Conservation (phyloP, 2,797 vertebrate species). For the Sylvilagus floridanus region DNA sequence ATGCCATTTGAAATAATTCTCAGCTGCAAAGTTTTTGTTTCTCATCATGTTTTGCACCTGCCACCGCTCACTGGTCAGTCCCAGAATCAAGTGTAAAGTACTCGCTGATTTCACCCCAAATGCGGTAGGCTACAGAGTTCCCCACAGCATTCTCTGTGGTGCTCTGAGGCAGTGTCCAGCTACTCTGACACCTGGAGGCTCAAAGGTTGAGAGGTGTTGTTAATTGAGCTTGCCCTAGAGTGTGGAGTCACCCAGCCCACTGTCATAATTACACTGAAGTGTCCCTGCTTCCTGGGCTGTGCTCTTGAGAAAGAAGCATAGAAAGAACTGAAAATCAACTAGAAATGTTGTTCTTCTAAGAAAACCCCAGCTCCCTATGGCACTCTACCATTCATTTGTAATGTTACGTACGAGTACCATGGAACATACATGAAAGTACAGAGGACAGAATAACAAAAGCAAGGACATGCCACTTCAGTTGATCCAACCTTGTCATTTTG, state of each 20-base stretch:
- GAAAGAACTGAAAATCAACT: not conserved
- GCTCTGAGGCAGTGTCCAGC: not conserved
- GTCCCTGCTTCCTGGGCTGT: not conserved
- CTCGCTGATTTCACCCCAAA: constrained; percentile 21
- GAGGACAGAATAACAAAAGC: not conserved
- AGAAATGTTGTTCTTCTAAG: not conserved
- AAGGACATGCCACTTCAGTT: not conserved
- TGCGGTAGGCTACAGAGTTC: not conserved
- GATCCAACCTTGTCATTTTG: not conserved
- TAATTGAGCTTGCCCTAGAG: not conserved
- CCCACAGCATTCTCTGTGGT: not conserved
- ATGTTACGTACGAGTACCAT: not conserved
- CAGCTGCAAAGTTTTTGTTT: constrained; percentile 46
- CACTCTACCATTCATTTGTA: not conserved
- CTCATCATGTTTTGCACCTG: constrained; percentile 29
- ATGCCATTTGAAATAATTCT: constrained; percentile 34
- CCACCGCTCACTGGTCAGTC: not conserved
- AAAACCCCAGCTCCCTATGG: not conserved
- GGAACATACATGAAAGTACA: not conserved
- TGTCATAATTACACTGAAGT: not conserved
- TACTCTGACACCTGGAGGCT: not conserved
- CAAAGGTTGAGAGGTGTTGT: not conserved
- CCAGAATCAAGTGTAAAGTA: constrained; percentile 48
- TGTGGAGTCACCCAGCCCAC: not conserved
- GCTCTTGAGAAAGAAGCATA: not conserved